phyloP scores from a whole-genome alignment of 2,797 vertebrate species.

The Hylomyscus alleni region DNA sequence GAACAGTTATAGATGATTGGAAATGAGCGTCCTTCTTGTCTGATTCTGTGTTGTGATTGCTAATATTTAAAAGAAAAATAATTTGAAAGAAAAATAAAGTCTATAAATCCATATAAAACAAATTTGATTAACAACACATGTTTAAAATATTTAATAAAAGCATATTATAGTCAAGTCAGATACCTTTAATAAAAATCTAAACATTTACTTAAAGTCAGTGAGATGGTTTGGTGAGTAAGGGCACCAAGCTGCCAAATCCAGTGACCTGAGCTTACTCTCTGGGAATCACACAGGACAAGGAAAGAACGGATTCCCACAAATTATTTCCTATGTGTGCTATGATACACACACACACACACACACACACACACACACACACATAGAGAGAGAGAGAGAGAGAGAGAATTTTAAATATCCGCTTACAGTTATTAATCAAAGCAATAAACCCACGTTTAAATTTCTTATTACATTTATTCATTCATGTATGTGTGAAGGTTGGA shows the following conservation, averaged over 20 bases:
- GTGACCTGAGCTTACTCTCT: not conserved
- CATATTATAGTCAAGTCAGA: constrained; percentile 32
- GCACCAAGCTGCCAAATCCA: not conserved
- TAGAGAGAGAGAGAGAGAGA: too few relatives aligned
- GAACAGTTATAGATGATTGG: constrained; percentile 11
- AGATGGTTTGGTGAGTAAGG: not conserved
- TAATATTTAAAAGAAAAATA: constrained; percentile 74
- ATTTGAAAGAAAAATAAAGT: constrained; percentile 56
- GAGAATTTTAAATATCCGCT: not conserved
- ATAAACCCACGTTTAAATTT: not conserved
- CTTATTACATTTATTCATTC: not conserved
- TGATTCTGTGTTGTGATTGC: constrained; percentile 53
- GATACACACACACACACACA: not conserved
- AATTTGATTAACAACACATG: constrained; percentile 40
- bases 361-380: not conserved
- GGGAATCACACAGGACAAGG: not conserved
- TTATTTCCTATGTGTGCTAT: not conserved
- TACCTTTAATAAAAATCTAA: constrained; percentile 44
- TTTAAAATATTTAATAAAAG: constrained; percentile 47
- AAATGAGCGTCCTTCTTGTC: not conserved
- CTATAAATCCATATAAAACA: constrained; percentile 58
- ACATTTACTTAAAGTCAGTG: not conserved
- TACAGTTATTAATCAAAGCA: constrained; percentile 50
- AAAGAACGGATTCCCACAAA: not conserved
- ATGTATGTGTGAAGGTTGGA: not conserved